phyloP scores from a whole-genome alignment of 2,113 vertebrate species.

The Ageneiosus marmoratus region DNA sequence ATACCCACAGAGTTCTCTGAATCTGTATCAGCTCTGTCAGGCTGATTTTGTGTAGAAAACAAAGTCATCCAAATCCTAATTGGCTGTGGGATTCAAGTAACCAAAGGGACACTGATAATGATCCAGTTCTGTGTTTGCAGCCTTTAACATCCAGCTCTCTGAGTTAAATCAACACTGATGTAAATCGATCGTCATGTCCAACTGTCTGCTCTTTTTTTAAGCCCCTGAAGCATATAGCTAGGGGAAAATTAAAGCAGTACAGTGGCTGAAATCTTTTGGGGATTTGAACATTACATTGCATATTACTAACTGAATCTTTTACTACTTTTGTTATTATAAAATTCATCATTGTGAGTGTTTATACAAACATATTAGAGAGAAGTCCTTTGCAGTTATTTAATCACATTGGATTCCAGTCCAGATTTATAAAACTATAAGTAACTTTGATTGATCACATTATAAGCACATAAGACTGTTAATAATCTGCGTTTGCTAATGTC shows the following conservation, averaged over 20 bases:
- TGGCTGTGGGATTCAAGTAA: slow-evolving; percentile 65
- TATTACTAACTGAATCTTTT: background rate
- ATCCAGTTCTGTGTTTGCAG: slow-evolving; percentile 57
- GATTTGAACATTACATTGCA: background rate
- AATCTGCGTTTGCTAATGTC: slow-evolving; percentile 44
- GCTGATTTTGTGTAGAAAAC: slow-evolving; percentile 69
- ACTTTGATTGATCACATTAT: slow-evolving; percentile 28
- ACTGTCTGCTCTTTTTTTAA: background rate
- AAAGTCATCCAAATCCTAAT: slow-evolving; percentile 72
- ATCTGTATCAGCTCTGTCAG: slow-evolving; percentile 70
- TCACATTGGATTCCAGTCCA: background rate
- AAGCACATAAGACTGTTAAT: slow-evolving; percentile 5
- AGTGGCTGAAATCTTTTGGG: background rate
- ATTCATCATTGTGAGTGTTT: background rate
- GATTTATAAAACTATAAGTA: slow-evolving; percentile 29
- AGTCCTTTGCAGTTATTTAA: background rate
- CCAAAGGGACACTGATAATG: slow-evolving; percentile 55
- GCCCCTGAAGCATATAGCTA: background rate
- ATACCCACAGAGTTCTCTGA: slow-evolving; percentile 64
- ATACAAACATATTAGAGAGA: background rate
- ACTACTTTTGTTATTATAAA: background rate
- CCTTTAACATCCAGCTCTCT: slow-evolving; percentile 69
- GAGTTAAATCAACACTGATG: slow-evolving; percentile 73
- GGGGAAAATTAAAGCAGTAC: slow-evolving; percentile 11
- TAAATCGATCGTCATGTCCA: slow-evolving; percentile 55